A percentile compares a stretch with the other conserved stretches of the same genome.
phyloP scores from a whole-genome alignment of 2,888 invertebrate species.

The Sphinx pinastri region DNA sequence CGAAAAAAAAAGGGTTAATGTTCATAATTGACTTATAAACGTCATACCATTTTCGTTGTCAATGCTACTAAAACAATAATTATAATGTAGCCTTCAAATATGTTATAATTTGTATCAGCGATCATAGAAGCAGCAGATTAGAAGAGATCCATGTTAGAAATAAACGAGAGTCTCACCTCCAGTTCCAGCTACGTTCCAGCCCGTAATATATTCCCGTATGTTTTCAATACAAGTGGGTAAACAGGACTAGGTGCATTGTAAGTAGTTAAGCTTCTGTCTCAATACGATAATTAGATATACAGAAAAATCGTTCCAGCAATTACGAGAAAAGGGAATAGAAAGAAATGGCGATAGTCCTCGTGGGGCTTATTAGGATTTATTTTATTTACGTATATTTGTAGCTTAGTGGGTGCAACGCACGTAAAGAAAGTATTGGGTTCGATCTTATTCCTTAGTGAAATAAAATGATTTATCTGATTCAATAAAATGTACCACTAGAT shows the following conservation, averaged over 20 bases:
- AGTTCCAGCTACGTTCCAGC: background rate
- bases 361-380: background rate
- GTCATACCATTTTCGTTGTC: too few species aligned
- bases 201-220: background rate
- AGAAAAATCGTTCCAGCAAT: conserved; percentile 19
- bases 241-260: conserved; percentile 21
- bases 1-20: too few species aligned
- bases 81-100: too few species aligned
- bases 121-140: too few species aligned
- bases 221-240: conserved; percentile 4
- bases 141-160: too few species aligned
- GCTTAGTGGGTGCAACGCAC: background rate
- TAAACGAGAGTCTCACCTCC: too few species aligned
- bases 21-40: too few species aligned
- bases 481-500: too few species aligned
- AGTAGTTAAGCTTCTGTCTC: conserved; percentile 18
- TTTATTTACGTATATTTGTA: background rate
- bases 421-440: background rate
- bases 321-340: background rate
- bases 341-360: background rate
- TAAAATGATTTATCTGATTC: too few species aligned
- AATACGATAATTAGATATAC: conserved; percentile 23
- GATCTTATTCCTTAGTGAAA: too few species aligned
- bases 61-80: too few species aligned
- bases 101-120: too few species aligned